Base-by-base conservation (phyloP, 2,797 vertebrate genomes). In the Cyclura pinguis region DNA sequence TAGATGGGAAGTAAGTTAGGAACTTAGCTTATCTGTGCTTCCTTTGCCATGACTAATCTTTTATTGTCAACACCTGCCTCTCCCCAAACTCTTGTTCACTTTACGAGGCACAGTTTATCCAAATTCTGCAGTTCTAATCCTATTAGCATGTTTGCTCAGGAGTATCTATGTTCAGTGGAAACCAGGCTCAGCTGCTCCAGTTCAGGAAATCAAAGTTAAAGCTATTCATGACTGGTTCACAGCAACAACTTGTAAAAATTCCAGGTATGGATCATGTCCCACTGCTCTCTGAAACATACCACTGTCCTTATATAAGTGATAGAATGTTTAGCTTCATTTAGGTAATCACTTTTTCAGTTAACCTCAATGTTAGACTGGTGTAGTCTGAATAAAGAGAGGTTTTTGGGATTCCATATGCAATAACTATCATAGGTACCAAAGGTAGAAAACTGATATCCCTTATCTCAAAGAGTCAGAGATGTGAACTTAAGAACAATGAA, bases 401-500 rank as follows among this genome's bases (percentile, higher is more conserved):
- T 0, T 0, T n/a, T 77, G 59, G 8, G 14, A 52, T 14, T 55
- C 12, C 22, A 84, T 32, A 69, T 69, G 67, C 29, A 69, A 29
- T 29, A 67, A 29, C 9, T 29, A 67, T 29, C 27, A 24, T 27
- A 67, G 64, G 64, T 67, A 67, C 24, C 0, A 3, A 55, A 87
- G 35, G 1, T 1, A 0, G 47, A 27, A 13, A 0, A 0, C 55
- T 62, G 35, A 47, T 3, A 80, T 7, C 4, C 20, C 55, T 24
- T 77, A 57, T 20, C 0, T 86, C 35, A 27, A 14, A 38, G 18
- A 10, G n/a, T 42, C 0, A 0, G 0, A 5, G 16, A 27, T 86
- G 82, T 57, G 27, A 86, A 91, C 80, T 55, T 47, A 47, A 67
- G 59, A 86, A 85, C 62, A 59, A 42, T 85, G 7, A 20, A 50